These are phyloP conservation scores for Subacronicta megacephala DNA, from an alignment of 2,888 invertebrate species.

Conservation along the genomic window DNA sequence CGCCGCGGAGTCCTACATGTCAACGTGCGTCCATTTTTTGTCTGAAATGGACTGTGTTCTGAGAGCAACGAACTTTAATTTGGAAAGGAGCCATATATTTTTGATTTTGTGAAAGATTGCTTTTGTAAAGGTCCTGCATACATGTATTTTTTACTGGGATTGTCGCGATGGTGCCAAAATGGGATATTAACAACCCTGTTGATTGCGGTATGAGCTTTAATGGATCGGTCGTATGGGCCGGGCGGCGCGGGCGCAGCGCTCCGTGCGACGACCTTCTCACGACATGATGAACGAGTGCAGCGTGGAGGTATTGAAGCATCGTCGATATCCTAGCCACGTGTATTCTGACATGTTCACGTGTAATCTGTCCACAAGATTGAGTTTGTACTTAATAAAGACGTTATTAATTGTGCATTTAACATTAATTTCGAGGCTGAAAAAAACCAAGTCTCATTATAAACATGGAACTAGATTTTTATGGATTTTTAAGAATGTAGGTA, in stretches of 20 bases:
- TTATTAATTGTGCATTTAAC: constrained; percentile 23
- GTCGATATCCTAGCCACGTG: constrained; percentile 49
- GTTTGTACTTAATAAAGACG: constrained; percentile 17
- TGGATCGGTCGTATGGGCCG: constrained; percentile 18
- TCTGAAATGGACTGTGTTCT: constrained; percentile 54
- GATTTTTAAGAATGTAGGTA: too few species aligned
- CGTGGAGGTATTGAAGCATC: constrained; percentile 62
- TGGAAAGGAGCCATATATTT: constrained; percentile 57
- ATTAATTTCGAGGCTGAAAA: not conserved
- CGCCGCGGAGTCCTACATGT: constrained; percentile 53
- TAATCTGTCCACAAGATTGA: constrained; percentile 45
- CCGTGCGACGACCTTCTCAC: constrained; percentile 60
- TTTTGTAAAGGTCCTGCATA: constrained; percentile 46
- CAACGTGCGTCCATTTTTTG: constrained; percentile 51
- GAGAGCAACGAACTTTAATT: constrained; percentile 68
- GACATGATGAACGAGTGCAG: constrained; percentile 64
- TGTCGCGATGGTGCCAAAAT: constrained; percentile 57
- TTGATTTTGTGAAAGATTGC: constrained; percentile 57
- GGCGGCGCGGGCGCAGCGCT: constrained; percentile 31
- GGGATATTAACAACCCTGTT: constrained; percentile 50
- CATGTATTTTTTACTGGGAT: constrained; percentile 47
- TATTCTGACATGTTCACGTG: constrained; percentile 55
- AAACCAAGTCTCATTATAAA: too few species aligned
- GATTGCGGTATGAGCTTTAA: constrained; percentile 41
- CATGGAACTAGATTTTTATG: too few species aligned